phyloP scores from a whole-genome alignment of 2,797 vertebrate genomes.

The Falco concolor region DNA sequence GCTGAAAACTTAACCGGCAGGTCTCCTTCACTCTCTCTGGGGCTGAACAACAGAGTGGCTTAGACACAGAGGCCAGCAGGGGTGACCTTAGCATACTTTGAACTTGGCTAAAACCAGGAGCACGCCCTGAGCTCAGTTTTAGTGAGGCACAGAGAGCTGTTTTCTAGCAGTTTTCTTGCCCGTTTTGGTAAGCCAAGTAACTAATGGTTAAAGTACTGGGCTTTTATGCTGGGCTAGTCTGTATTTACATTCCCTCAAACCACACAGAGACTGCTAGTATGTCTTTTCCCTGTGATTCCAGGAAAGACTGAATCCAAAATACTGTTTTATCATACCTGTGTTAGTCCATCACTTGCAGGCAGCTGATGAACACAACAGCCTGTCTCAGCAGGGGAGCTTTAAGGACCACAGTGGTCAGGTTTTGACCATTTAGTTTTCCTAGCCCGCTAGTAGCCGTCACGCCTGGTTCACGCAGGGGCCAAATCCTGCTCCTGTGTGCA shows the following conservation, averaged over 20 bases:
- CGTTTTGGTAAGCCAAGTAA: neutral
- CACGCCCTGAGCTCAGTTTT: neutral
- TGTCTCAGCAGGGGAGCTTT: neutral
- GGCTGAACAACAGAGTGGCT: neutral
- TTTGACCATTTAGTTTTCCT: neutral
- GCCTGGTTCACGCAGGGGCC: neutral
- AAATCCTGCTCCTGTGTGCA: neutral
- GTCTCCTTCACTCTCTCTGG: neutral
- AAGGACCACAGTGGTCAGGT: neutral
- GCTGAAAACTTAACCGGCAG: neutral
- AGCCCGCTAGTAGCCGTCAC: neutral
- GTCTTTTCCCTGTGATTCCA: neutral
- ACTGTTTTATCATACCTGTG: neutral
- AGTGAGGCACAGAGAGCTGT: neutral
- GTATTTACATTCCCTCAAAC: neutral
- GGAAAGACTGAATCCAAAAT: neutral
- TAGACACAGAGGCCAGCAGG: neutral
- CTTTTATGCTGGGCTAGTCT: neutral
- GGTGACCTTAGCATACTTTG: neutral
- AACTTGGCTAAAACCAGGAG: neutral
- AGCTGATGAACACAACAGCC: neutral
- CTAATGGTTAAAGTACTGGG: neutral
- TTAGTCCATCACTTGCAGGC: neutral
- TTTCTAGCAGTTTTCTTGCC: neutral
- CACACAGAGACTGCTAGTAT: neutral